Evolutionary conservation across 1,140 invertebrate species (phyloP).

Genomic region (Drosophila arawakana): DNA sequence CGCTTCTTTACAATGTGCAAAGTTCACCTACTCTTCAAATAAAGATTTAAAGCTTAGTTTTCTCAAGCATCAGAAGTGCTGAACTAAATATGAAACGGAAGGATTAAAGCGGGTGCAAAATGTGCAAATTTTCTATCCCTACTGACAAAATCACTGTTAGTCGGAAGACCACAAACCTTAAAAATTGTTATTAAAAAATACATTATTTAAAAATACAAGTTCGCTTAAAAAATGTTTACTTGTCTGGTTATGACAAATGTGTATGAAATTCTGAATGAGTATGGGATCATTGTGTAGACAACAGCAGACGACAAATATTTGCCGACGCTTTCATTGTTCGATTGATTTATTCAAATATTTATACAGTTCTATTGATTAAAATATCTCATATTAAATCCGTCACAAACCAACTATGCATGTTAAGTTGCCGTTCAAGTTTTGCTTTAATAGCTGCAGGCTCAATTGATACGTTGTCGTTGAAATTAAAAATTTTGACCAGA

Average conservation of each 20-base stretch:
- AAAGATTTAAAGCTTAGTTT: background rate
- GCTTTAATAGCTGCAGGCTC: background rate
- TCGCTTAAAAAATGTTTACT: too few species aligned
- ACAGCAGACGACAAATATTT: conserved; percentile 55
- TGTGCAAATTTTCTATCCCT: background rate
- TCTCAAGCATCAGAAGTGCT: background rate
- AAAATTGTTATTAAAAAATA: too few species aligned
- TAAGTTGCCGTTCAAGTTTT: background rate
- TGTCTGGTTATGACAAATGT: background rate
- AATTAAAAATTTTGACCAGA: conserved; percentile 21
- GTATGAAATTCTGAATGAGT: conserved; percentile 2
- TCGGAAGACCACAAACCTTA: too few species aligned
- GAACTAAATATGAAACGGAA: background rate
- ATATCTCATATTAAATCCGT: background rate
- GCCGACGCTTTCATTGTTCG: conserved; percentile 41
- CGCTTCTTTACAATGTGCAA: too few species aligned
- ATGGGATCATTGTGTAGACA: background rate
- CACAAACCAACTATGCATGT: background rate
- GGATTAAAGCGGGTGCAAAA: background rate
- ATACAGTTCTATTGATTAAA: conserved; percentile 5
- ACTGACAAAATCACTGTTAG: too few species aligned
- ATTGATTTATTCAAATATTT: conserved; percentile 59
- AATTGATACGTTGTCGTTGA: background rate
- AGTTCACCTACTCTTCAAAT: conserved; percentile 2
- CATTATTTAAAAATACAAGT: too few species aligned